phyloP scores from a whole-genome alignment of 2,113 vertebrate species.

The Dasyprocta punctata region DNA sequence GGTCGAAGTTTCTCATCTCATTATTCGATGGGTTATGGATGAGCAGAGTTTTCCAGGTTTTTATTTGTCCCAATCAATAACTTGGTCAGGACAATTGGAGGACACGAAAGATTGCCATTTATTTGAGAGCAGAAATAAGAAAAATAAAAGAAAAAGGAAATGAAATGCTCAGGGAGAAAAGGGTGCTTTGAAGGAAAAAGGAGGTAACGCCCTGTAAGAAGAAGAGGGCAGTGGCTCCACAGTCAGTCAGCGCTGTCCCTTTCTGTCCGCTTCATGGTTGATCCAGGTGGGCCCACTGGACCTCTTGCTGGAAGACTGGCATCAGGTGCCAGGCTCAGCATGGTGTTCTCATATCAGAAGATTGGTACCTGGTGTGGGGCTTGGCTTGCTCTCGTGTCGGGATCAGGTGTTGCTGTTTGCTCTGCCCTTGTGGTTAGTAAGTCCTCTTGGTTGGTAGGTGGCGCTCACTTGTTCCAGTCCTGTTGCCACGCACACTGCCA shows the following conservation, averaged over 20 bases:
- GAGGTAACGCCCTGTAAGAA: not conserved
- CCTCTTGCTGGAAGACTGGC: not conserved
- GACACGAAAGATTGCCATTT: not conserved
- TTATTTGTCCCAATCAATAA: not conserved
- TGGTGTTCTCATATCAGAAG: not conserved
- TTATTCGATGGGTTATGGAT: not conserved
- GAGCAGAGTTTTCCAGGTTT: not conserved
- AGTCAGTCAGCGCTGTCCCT: not conserved
- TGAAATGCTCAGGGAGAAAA: not conserved
- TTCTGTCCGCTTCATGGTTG: not conserved
- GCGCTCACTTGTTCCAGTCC: not conserved
- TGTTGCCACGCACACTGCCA: not conserved
- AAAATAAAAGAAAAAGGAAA: not conserved
- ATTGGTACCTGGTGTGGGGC: not conserved
- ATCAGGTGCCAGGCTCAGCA: not conserved
- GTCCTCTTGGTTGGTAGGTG: not conserved
- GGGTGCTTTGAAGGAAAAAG: not conserved
- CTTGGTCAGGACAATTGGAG: not conserved
- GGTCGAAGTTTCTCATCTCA: not conserved
- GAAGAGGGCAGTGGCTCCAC: not conserved
- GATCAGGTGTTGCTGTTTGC: not conserved
- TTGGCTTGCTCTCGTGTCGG: not conserved
- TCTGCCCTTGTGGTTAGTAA: not conserved
- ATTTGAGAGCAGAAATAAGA: not conserved
- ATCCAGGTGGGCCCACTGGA: not conserved